Evolutionary conservation across 2,797 vertebrate species (phyloP).

Genomic region (Hydrophis major): DNA sequence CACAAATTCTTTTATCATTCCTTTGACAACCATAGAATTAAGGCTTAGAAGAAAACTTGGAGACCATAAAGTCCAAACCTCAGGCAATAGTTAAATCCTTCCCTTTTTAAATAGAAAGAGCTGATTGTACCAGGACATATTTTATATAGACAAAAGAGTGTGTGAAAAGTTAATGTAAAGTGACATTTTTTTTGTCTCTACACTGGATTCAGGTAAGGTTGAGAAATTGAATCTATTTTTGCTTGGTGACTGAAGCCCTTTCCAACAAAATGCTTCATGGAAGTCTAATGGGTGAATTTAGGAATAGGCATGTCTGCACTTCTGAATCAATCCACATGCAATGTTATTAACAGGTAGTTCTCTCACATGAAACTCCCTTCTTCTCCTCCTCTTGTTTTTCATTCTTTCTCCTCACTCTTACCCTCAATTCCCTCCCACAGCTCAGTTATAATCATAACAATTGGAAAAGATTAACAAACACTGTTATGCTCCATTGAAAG

Average conservation of each 20-base stretch:
- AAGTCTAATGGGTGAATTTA: background rate
- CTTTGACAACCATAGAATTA: background rate
- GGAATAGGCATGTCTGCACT: background rate
- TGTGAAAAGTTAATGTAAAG: background rate
- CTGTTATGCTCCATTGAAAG: background rate
- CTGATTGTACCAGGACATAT: background rate
- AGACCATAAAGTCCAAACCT: background rate
- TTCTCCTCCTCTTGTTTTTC: background rate
- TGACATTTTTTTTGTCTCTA: background rate
- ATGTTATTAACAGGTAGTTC: background rate
- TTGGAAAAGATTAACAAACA: background rate
- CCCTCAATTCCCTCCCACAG: background rate
- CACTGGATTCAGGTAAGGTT: background rate
- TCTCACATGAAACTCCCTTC: background rate
- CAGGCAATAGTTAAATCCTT: background rate
- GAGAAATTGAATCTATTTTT: background rate
- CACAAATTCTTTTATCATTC: background rate
- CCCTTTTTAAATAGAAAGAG: background rate
- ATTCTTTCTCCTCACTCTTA: background rate
- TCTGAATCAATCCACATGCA: background rate
- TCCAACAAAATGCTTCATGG: too few relatives aligned
- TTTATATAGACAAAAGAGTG: background rate
- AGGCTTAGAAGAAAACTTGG: background rate
- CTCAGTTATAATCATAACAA: background rate
- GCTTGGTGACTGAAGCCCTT: background rate